These are phyloP conservation scores for Megaleporinus macrocephalus DNA, from an alignment of 2,113 vertebrate species.

Conservation along the genomic window DNA sequence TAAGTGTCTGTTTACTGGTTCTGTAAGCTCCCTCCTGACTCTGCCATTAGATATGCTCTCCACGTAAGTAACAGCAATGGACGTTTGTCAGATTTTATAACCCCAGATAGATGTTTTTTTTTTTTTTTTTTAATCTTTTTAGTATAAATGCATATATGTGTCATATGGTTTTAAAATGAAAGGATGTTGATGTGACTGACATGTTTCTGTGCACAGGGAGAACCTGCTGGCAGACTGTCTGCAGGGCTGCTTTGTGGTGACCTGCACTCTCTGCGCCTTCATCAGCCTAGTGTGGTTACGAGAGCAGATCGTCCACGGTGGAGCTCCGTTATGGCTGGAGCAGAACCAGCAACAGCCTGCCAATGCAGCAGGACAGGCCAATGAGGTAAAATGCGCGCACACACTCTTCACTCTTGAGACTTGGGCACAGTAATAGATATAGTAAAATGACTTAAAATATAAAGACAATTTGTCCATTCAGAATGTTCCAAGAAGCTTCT, in stretches of 20 bases:
- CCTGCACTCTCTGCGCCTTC: constrained; percentile 95
- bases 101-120: background rate
- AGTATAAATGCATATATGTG: background rate
- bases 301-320: constrained; percentile 95
- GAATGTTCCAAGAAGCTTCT: background rate
- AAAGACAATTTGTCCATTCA: background rate
- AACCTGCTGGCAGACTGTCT: constrained; percentile 96
- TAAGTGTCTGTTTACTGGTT: constrained; percentile 99
- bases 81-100: background rate
- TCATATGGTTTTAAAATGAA: background rate
- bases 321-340: constrained; percentile 94
- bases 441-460: background rate
- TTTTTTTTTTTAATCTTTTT: no score
- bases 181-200: constrained; percentile 25
- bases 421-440: background rate
- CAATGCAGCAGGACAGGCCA: constrained; percentile 83
- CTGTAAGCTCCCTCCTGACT: constrained; percentile 96
- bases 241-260: constrained; percentile 97
- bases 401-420: background rate
- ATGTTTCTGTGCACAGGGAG: constrained; percentile 78
- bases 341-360: constrained; percentile 87
- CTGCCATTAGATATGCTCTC: constrained; percentile 97
- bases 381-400: constrained; percentile 79
- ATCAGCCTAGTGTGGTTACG: constrained; percentile 97
- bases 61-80: constrained; percentile 86